Base-by-base conservation (phyloP, 2,888 invertebrate genomes). In the Andrena trimmerana region DNA sequence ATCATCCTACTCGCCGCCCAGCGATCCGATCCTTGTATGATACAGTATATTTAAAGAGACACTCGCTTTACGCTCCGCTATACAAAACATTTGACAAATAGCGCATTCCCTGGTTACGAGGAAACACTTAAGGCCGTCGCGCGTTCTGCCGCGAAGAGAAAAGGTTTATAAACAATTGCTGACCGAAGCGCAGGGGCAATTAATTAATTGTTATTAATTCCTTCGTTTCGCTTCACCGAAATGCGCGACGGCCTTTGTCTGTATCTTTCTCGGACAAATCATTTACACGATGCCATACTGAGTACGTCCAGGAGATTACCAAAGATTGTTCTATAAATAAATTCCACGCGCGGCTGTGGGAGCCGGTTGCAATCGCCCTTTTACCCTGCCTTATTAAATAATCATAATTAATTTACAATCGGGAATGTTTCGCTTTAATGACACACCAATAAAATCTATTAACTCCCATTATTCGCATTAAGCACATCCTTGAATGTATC, bases 81-180 rank as follows among this genome's bases (percentile, higher is more conserved):
- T 72, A 72, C 71, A 81, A 78, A 81, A 71, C 57, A 68, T 81
- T 78, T 81, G 33, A 81, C 72, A 81, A 81, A 81, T 78, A 81
- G 78, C 2, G 48, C 33, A 78, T 71, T 80, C 50, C 33, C 67
- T 67, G 80, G 33, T 24, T 24, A 48, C 1, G 4, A 66, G 20
- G 36, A 59, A 60, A 27, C 48, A 36, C 68, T 24, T 36, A 6
- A 27, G 31, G 36, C 31, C 52, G 2, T 33, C 27, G n/a, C 2
- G 6, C 42, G 42, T 13, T 42, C 13, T 0, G 42, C 1, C 42
- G 42, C 42, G 42, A 42, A 3, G 42, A 42, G 42, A 5, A 16
- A 42, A 42, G 42, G 16, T 42, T 16, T 42, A 16, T 42, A 16
- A 42, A 42, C 4, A 42, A 42, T 16, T 42, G 42, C 42, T 42